Evolutionary conservation across 2,888 invertebrate species (phyloP), one percentile per base, ranked within the genome.

Genomic region (Dynastes maya): DNA sequence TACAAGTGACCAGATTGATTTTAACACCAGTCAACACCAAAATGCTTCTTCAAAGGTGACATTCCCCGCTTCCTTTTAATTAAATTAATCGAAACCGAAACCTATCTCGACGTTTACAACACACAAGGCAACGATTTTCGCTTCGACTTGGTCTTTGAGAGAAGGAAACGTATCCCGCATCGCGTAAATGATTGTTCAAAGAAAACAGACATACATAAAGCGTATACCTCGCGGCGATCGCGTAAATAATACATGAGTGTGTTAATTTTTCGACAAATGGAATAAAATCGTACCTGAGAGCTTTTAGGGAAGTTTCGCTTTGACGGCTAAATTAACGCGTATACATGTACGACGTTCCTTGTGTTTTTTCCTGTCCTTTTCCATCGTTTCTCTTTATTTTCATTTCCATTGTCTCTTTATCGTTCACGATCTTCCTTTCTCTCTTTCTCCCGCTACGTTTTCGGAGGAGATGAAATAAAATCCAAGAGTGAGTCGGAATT

Each of bases 311-410:
- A 51, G 27, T 45, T 45, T 45, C 11, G 49, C 68, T 72, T 61
- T 61, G 72, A 72, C 16, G 22, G 58, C 58, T 72, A 72, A 72
- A 72, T 72, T 72, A 72, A 58, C 72, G n/a, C 71, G 71, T 70
- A 22, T 22, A 5, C 53, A 53, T 11, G 13, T 51, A 51, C 55
- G 6, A 22, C 55, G 22, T n/a, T 37, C 65, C 22, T 22, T 16
- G 11, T 58, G 5, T 4, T 22, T 16, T 8, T 8, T 16, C 55
- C 55, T 22, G 9, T 58, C 55, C n/a, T 58, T 22, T 16, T 58
- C 55, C 32, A 37, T 37, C 32, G 32, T 37, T 37, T 58, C 22
- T 58, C 55, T 58, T 58, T 22, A 22, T 58, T 37, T 37, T 37
- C 55, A 22, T 22, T 58, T 16, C 55, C 0, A 8, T 58, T 45